Evolutionary conservation across 2,113 vertebrate species (phyloP).

Genomic region (Mus spicilegus): DNA sequence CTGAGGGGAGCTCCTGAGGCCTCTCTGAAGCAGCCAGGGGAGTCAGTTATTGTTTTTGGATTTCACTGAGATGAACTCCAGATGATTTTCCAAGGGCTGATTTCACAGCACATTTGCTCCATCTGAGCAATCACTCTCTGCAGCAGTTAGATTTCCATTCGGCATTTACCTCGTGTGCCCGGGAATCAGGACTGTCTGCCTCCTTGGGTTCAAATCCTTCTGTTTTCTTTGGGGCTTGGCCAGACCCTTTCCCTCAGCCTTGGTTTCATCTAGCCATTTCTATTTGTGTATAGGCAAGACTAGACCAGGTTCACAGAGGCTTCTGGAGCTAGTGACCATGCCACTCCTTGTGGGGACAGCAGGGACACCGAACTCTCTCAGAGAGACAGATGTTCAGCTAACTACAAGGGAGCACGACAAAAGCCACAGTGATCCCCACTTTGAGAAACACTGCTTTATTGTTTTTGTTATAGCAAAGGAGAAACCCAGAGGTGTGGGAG

Average conservation of each 20-base stretch:
- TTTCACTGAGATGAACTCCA: slow-evolving; percentile 78
- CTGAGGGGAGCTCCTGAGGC: slow-evolving; percentile 20
- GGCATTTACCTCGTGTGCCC: slow-evolving; percentile 51
- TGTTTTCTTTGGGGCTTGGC: slow-evolving; percentile 75
- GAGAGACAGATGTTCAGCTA: neutral
- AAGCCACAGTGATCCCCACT: neutral
- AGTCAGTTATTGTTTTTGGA: slow-evolving; percentile 67
- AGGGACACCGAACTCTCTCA: neutral
- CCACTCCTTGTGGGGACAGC: neutral
- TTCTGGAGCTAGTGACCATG: neutral
- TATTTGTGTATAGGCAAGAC: slow-evolving; percentile 40
- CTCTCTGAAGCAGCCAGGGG: slow-evolving; percentile 54
- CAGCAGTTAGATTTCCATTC: slow-evolving; percentile 68
- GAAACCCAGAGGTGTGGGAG: neutral
- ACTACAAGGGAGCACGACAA: neutral
- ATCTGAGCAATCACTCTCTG: slow-evolving; percentile 77
- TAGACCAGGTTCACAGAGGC: slow-evolving; percentile 30
- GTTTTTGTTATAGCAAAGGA: neutral
- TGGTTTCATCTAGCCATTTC: slow-evolving; percentile 61
- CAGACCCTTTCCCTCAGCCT: slow-evolving; percentile 63
- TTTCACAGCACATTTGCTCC: slow-evolving; percentile 72
- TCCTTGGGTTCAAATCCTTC: slow-evolving; percentile 67
- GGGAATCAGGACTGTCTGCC: slow-evolving; percentile 66
- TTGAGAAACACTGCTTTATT: neutral
- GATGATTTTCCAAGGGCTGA: slow-evolving; percentile 77